A percentile compares a stretch with the other conserved stretches of the same genome.
phyloP scores from a whole-genome alignment of 2,888 invertebrate species.

The Chorisops tibialis region DNA sequence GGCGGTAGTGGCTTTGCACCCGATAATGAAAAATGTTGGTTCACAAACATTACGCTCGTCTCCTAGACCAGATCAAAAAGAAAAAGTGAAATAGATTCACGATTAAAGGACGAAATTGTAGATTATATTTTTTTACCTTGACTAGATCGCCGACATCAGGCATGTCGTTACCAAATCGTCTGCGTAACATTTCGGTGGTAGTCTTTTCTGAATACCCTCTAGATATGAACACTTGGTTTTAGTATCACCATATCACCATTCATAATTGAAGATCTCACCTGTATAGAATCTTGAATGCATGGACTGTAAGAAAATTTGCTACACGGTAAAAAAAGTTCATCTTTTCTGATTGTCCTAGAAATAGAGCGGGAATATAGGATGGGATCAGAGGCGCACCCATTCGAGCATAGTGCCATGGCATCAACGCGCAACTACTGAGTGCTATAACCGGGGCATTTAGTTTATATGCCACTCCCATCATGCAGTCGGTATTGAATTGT shows the following conservation, averaged over 20 bases:
- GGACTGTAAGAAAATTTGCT: conserved; percentile 51
- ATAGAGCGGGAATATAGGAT: conserved; percentile 57
- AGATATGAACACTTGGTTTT: background rate
- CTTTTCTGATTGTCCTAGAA: conserved; percentile 52
- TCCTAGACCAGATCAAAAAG: background rate
- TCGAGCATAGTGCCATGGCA: conserved; percentile 62
- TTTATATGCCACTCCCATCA: conserved; percentile 62
- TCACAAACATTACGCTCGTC: conserved; percentile 44
- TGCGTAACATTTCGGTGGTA: conserved; percentile 46
- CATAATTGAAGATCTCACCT: conserved; percentile 35
- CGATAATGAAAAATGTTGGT: conserved; percentile 51
- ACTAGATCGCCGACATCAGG: conserved; percentile 52
- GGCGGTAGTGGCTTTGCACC: conserved; percentile 48
- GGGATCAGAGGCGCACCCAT: conserved; percentile 60
- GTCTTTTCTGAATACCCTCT: conserved; percentile 33
- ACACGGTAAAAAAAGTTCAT: conserved; percentile 53
- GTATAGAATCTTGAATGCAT: conserved; percentile 43
- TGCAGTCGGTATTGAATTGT: conserved; percentile 70
- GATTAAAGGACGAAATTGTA: too few species aligned
- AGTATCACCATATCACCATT: background rate
- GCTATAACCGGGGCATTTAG: conserved; percentile 61
- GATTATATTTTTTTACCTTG: too few species aligned
- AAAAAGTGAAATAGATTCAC: too few species aligned
- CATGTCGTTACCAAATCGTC: conserved; percentile 49
- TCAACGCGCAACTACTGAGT: conserved; percentile 57